Percentiles rank a stretch among this genome's conserved stretches.
Evolutionary conservation across 2,113 vertebrate genomes (phyloP).

Genomic region (Pedetes capensis): DNA sequence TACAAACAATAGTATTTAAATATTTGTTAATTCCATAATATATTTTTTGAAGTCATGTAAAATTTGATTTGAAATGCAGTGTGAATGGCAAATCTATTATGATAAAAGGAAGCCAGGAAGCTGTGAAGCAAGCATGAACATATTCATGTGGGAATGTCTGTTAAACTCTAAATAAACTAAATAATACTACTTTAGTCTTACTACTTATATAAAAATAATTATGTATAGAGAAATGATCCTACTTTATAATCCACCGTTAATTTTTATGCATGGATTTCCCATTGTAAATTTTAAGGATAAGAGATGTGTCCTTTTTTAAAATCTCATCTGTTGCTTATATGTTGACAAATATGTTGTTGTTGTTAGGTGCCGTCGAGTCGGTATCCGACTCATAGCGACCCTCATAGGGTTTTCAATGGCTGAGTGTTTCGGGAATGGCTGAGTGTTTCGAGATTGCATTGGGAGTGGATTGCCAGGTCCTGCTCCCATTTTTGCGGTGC

Average conservation of each 20-base stretch:
- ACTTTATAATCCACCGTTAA: background rate
- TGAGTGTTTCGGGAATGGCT: no score
- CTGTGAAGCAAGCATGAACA: background rate
- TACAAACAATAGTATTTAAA: background rate
- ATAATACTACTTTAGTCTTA: background rate
- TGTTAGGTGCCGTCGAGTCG: no score
- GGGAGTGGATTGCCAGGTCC: no score
- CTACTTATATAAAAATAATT: constrained; percentile 5
- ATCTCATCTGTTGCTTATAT: constrained; percentile 28
- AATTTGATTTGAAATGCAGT: constrained; percentile 23
- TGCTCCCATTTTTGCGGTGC: no score
- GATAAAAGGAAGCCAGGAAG: constrained; percentile 19
- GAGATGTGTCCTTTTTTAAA: background rate
- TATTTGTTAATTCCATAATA: constrained; percentile 7
- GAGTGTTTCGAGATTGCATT: no score
- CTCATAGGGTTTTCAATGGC: no score
- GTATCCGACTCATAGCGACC: no score
- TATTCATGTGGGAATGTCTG: constrained; percentile 1
- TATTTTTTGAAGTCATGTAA: background rate
- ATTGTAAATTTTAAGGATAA: background rate
- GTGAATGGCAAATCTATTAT: background rate
- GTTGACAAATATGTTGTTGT: no score
- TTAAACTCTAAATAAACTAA: constrained; percentile 36
- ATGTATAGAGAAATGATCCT: background rate
- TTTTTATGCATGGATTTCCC: background rate